Evolutionary conservation across 1,140 invertebrate genomes (phyloP).

Genomic region (Phymorhynchus buccinoides): DNA sequence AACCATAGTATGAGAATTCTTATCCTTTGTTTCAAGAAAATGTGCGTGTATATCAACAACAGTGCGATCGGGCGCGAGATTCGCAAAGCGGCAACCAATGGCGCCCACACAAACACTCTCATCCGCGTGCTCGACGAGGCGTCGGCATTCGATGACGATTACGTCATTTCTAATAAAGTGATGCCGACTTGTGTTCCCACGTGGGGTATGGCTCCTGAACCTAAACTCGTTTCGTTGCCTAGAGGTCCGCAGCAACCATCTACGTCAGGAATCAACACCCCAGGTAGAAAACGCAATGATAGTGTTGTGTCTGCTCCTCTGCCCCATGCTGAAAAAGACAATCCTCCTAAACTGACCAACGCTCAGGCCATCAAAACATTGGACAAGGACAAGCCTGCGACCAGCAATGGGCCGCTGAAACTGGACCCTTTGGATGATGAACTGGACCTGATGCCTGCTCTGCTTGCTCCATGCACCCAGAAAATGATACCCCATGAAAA

Average conservation of each 20-base stretch:
- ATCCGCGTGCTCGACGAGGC: constrained; percentile 86
- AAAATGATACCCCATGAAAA: constrained; percentile 27
- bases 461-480: constrained; percentile 33
- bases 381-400: constrained; percentile 20
- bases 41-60: constrained; percentile 86
- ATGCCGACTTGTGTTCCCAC: constrained; percentile 38
- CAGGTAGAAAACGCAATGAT: constrained; percentile 8
- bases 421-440: constrained; percentile 25
- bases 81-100: constrained; percentile 72
- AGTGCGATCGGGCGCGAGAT: constrained; percentile 76
- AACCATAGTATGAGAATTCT: constrained; percentile 86
- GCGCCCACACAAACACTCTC: constrained; percentile 76
- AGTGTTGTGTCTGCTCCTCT: neutral
- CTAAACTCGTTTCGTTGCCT: constrained; percentile 26
- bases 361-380: neutral
- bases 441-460: constrained; percentile 23
- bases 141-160: constrained; percentile 83
- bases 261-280: neutral
- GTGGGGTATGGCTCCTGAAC: constrained; percentile 35
- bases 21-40: constrained; percentile 89
- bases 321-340: constrained; percentile 2
- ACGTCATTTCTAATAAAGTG: constrained; percentile 77
- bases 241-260: constrained; percentile 11
- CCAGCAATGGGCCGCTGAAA: neutral
- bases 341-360: neutral